These are phyloP conservation scores for Hirundichthys speculiger DNA, from an alignment of 2,113 vertebrate species.

Conservation along the genomic window DNA sequence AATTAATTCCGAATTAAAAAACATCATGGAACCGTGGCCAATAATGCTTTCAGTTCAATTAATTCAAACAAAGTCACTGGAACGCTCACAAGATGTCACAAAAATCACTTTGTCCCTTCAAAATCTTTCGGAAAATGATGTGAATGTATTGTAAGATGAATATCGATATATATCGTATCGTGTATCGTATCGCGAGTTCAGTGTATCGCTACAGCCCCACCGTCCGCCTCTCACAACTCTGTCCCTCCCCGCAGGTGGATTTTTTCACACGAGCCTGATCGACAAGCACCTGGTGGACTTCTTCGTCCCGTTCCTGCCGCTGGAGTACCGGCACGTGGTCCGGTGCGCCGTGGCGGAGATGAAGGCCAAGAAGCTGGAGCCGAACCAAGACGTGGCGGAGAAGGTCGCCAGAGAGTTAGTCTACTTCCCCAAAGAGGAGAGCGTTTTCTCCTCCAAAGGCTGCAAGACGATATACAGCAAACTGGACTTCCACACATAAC, in stretches of 20 bases:
- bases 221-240: too few relatives aligned
- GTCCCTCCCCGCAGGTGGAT: conserved; percentile 82
- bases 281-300: conserved; percentile 94
- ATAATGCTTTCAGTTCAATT: too few relatives aligned
- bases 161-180: too few relatives aligned
- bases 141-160: too few relatives aligned
- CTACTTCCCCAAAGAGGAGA: conserved; percentile 90
- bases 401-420: conserved; percentile 85
- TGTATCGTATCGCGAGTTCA: too few relatives aligned
- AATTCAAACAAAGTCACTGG: too few relatives aligned
- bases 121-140: too few relatives aligned
- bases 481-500: conserved; percentile 86
- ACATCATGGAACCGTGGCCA: too few relatives aligned
- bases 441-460: conserved; percentile 90
- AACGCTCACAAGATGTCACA: too few relatives aligned
- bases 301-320: conserved; percentile 92
- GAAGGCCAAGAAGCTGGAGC: conserved; percentile 53
- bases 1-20: too few relatives aligned
- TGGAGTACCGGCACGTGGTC: conserved; percentile 91
- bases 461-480: conserved; percentile 94
- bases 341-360: conserved; percentile 89
- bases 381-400: conserved; percentile 75
- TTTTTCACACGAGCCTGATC: conserved; percentile 93
- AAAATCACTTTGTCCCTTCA: too few relatives aligned
- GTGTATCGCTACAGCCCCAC: too few relatives aligned